Evolutionary conservation across 53 echinoderm and acorn worm species (phyloP), one percentile per base, ranked within the genome.

Genomic region (Antedon mediterranea): DNA sequence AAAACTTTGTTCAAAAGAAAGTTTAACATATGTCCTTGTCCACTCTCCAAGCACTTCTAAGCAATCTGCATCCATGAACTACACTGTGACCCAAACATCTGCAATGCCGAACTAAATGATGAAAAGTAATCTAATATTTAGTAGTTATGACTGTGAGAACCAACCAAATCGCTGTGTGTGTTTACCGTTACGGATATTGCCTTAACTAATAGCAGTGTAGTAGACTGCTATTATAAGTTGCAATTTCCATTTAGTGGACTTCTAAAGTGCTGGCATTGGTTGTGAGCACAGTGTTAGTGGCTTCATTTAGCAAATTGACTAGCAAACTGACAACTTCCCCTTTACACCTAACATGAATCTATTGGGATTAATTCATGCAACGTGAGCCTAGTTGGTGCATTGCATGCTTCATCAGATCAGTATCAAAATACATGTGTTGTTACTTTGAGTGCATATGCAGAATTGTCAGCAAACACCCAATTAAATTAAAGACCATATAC

Each of bases 291-390:
- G 57, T 57, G 57, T 57, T 57, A 57, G 57, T 57, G 57, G 57
- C 57, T 57, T 57, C 57, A 57, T 57, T 57, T 57, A 57, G 57
- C 57, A 57, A 57, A 57, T 57, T 57, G 57, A 57, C 57, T 57
- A 57, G 15, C 9, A 26, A 57, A 57, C 57, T 11, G 15, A 18
- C 57, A 57, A 57, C 57, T 3, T 57, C 20, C 57, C 57, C 20
- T 57, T 57, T 57, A 57, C 57, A 57, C 57, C 57, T 57, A 57
- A 15, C 20, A 57, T 18, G 20, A 8, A 57, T 57, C 57, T 57
- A 57, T 57, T 57, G 57, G 57, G 57, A 57, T 57, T 57, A 57
- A 57, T 57, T 57, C 57, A 57, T 23, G 57, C 57, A 57, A 11
- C 20, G 57, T 57, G 57, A 57, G 57, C 20, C 20, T 26, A 18